These are phyloP conservation scores for Pterocles burchelli DNA, from an alignment of 2,113 vertebrate genomes.

Conservation along the genomic window DNA sequence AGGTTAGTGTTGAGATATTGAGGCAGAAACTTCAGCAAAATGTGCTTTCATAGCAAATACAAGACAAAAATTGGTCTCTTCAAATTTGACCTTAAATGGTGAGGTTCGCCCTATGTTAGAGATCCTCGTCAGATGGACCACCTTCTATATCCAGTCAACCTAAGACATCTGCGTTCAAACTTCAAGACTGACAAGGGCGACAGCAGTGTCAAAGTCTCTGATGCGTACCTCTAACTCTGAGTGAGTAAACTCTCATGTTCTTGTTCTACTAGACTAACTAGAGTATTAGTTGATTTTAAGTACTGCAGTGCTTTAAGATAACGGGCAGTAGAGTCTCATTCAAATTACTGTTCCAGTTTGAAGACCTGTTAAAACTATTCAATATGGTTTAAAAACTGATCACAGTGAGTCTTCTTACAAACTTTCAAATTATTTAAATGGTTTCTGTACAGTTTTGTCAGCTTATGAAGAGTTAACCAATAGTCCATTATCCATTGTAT, in stretches of 20 bases:
- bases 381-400: not conserved
- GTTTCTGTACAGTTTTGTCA: not conserved
- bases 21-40: not conserved
- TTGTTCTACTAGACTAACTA: not conserved
- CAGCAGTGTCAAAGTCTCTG: not conserved
- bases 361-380: not conserved
- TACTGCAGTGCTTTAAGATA: not conserved
- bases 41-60: not conserved
- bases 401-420: not conserved
- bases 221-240: not conserved
- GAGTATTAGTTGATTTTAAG: not conserved
- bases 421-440: not conserved
- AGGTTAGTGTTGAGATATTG: not conserved
- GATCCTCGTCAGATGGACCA: not conserved
- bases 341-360: not conserved
- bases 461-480: not conserved
- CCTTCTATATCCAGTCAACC: not conserved
- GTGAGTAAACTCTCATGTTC: not conserved
- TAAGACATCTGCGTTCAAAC: not conserved
- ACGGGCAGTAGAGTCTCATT: not conserved
- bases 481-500: not conserved
- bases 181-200: not conserved
- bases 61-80: not conserved
- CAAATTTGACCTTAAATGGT: not conserved
- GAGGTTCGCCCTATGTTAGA: not conserved